These are phyloP conservation scores for Drosophila infuscata DNA, from an alignment of 2,888 invertebrate genomes.

Conservation along the genomic window DNA sequence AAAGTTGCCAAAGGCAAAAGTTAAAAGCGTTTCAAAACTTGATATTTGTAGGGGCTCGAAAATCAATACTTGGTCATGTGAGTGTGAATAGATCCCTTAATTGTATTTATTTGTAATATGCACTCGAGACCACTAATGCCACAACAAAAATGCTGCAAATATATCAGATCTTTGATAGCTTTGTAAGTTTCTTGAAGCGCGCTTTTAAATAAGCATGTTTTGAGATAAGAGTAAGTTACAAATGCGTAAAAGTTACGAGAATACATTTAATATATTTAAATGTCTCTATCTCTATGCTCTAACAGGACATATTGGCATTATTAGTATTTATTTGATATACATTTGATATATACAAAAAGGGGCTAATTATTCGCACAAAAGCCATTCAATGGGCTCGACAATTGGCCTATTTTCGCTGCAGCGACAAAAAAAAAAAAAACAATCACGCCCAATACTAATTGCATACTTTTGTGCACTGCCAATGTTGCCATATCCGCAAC, in stretches of 20 bases:
- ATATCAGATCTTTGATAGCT: background rate
- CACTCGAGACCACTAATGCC: slow-evolving; percentile 14
- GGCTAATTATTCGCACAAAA: slow-evolving; percentile 31
- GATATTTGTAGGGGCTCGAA: slow-evolving; percentile 33
- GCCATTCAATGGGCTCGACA: slow-evolving; percentile 25
- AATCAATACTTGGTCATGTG: slow-evolving; percentile 50
- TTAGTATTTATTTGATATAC: background rate
- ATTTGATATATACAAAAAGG: slow-evolving; percentile 19
- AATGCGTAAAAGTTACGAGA: background rate
- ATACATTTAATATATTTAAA: background rate
- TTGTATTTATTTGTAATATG: slow-evolving; percentile 55
- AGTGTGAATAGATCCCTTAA: slow-evolving; percentile 56
- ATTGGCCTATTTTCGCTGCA: slow-evolving; percentile 21
- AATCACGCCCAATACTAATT: slow-evolving; percentile 65
- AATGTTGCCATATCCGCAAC: slow-evolving; percentile 35
- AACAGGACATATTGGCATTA: background rate
- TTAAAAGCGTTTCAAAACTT: slow-evolving; percentile 55
- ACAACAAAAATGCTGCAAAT: background rate
- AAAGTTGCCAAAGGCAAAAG: slow-evolving; percentile 59
- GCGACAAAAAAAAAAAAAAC: slow-evolving; percentile 39
- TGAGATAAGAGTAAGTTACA: background rate
- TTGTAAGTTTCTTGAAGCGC: background rate
- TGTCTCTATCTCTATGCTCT: background rate
- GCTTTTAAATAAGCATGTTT: background rate
- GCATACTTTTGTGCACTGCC: slow-evolving; percentile 64